Evolutionary conservation across 2,113 vertebrate species (phyloP).

Genomic region (Pardalotus punctatus): DNA sequence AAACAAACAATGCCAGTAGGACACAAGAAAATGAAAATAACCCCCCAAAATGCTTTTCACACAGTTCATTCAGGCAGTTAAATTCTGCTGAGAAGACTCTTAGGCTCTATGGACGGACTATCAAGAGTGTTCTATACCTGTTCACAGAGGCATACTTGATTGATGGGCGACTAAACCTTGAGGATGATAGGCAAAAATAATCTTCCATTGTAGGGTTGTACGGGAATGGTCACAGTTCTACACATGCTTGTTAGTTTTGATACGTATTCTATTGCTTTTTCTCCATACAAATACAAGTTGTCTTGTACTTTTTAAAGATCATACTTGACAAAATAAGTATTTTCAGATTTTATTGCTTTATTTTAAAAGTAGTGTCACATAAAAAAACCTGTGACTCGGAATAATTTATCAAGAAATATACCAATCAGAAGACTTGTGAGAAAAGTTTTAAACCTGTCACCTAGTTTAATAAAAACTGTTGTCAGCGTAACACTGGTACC

Average conservation of each 20-base stretch:
- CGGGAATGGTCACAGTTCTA: background rate
- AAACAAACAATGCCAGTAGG: background rate
- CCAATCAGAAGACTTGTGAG: background rate
- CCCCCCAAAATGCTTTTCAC: background rate
- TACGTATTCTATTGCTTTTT: background rate
- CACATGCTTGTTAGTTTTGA: background rate
- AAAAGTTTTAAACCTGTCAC: background rate
- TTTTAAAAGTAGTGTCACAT: background rate
- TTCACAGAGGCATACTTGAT: background rate
- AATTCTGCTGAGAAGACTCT: background rate
- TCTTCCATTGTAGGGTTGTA: background rate
- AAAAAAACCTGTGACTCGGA: background rate
- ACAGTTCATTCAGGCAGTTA: background rate
- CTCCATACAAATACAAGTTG: background rate
- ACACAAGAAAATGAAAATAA: background rate
- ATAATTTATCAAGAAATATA: background rate
- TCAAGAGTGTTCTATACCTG: background rate
- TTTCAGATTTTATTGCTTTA: background rate
- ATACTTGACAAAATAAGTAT: background rate
- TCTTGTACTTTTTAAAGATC: background rate
- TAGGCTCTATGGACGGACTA: background rate
- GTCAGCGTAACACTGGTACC: rapidly evolving
- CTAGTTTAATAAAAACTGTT: background rate
- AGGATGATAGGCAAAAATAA: background rate
- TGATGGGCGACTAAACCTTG: background rate